Evolutionary conservation across 2,113 vertebrate species (phyloP), one percentile per base, ranked within the genome.

Genomic region (Chaenogobius annularis): DNA sequence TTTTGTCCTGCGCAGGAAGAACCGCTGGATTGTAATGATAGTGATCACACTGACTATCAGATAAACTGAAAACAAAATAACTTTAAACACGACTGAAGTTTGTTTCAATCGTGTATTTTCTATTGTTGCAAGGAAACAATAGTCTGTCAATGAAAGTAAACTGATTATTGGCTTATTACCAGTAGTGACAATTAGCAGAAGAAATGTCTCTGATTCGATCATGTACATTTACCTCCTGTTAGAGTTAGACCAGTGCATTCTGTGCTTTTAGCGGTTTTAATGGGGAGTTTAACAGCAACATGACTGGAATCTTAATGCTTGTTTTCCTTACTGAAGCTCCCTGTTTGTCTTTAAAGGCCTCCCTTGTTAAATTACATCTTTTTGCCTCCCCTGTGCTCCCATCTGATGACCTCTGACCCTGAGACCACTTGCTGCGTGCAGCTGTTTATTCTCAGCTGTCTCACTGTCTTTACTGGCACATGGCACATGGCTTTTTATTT

Each of bases 271-370:
- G 7, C 56, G 54, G 11, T 22, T 40, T 73, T 31, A 64, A 7
- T 13, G 54, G 70, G 66, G 78, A 83, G 75, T 23, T 47, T 47
- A 79, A 71, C 20, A 48, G 55, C 73, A 67, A 50, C 82, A 82
- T 70, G 83, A 77, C 66, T 83, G 73, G 89, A 91, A 91, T 92
- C 19, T 79, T 40, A 83, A 83, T 74, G 75, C 73, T 86, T 80
- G 69, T 83, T 85, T 88, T 86, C 61, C 50, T 77, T 78, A 61
- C 73, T 59, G 17, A 40, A 82, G 74, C 46, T 13, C 69, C 10
- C 54, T 74, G 75, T 83, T 84, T 82, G 44, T 63, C 20, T 80
- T 74, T 50, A 59, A 35, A 17, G 1, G 26, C 66, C 73, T 82
- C 85, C 66, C 58, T 48, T 55, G 66, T 72, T 63, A 47, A 47